These are phyloP conservation scores for Leistus spinibarbis DNA, from an alignment of 2,888 invertebrate species.

Conservation along the genomic window DNA sequence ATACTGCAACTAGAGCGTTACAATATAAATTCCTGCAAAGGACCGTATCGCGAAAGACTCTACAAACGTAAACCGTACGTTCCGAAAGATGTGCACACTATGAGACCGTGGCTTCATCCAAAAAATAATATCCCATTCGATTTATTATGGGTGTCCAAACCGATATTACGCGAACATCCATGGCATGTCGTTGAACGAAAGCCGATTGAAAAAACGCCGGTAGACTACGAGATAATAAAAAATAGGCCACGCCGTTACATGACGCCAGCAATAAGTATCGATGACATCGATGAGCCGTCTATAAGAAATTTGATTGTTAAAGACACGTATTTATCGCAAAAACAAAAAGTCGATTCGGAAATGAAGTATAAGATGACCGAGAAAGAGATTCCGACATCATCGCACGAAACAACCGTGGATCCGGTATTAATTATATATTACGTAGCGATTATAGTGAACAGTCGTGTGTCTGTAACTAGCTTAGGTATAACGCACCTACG, in stretches of 20 bases:
- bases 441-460: no score
- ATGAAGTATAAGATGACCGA: conserved; percentile 43
- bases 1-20: background rate
- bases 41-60: conserved; percentile 40
- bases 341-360: conserved; percentile 50
- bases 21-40: background rate
- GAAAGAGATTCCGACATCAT: conserved; percentile 39
- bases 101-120: conserved; percentile 44
- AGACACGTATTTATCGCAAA: conserved; percentile 54
- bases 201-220: conserved; percentile 42
- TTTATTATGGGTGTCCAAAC: conserved; percentile 50
- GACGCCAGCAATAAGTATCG: conserved; percentile 54
- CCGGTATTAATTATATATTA: conserved; percentile 35
- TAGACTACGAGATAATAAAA: conserved; percentile 49
- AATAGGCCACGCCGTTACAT: conserved; percentile 52
- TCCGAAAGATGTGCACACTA: conserved; percentile 50
- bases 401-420: conserved; percentile 35
- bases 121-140: conserved; percentile 50
- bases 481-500: no score
- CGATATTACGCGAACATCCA: conserved; percentile 50
- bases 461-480: no score
- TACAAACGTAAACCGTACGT: conserved; percentile 41
- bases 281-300: conserved; percentile 53
- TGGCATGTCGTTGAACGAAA: conserved; percentile 14
- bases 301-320: conserved; percentile 51